A percentile compares a stretch with the other conserved stretches of the same genome.
phyloP scores from a whole-genome alignment of 2,888 invertebrate species.

The Keiferia lycopersicella region DNA sequence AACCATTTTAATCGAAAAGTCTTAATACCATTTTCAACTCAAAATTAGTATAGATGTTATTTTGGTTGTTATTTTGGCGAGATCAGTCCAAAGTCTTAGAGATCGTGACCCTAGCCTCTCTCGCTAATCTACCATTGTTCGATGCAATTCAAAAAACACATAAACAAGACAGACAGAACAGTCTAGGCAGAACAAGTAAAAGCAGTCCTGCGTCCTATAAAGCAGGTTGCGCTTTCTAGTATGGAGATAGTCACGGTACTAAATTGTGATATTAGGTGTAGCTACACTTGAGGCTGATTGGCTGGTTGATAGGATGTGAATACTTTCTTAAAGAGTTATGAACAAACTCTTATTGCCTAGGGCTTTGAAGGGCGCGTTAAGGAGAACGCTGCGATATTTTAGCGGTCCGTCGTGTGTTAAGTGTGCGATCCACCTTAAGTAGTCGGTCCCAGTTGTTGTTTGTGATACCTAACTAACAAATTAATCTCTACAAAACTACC shows the following conservation, averaged over 20 bases:
- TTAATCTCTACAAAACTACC: no score
- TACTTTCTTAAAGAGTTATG: neutral
- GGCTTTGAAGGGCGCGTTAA: neutral
- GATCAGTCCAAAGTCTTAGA: no score
- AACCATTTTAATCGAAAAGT: no score
- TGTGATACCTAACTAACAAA: no score
- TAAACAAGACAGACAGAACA: constrained; percentile 21
- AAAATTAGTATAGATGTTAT: no score
- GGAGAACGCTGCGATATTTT: no score
- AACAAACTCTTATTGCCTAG: neutral
- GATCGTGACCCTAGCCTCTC: no score
- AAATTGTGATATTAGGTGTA: neutral
- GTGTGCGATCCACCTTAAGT: no score
- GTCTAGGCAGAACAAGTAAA: constrained; percentile 20
- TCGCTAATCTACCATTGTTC: neutral
- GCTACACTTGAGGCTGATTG: neutral
- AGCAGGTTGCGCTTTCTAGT: constrained; percentile 25
- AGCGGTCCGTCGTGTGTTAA: no score
- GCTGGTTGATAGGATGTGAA: neutral
- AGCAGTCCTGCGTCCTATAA: constrained; percentile 17
- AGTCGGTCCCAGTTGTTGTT: no score
- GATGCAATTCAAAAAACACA: neutral
- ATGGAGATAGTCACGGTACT: constrained; percentile 11
- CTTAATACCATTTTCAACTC: no score
- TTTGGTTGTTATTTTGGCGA: no score